These are phyloP conservation scores for Drosophila parabipectinata DNA, from an alignment of 1,140 invertebrate genomes.

Conservation along the genomic window DNA sequence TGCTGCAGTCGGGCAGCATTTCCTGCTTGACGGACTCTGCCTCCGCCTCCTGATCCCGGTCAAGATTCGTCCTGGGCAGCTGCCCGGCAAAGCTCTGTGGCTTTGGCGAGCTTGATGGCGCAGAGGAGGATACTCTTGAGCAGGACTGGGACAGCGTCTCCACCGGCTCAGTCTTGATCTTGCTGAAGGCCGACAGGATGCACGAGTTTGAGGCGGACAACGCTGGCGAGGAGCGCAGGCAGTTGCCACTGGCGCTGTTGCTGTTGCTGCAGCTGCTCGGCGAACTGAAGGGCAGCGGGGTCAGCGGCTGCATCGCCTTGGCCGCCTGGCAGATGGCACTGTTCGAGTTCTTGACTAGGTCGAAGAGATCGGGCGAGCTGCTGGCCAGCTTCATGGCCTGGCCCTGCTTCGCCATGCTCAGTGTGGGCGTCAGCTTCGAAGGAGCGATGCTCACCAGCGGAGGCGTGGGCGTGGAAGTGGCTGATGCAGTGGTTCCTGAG, in stretches of 20 bases:
- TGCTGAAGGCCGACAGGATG: constrained; percentile 66
- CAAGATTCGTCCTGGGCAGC: constrained; percentile 30
- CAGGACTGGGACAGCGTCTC: constrained; percentile 33
- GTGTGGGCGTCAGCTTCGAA: constrained; percentile 62
- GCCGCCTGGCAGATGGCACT: constrained; percentile 70
- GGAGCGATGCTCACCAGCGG: constrained; percentile 70
- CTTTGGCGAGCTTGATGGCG: constrained; percentile 41
- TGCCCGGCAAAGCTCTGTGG: constrained; percentile 67
- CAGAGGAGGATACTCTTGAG: constrained; percentile 11
- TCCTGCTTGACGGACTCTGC: constrained; percentile 44
- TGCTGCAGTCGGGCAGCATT: constrained; percentile 47
- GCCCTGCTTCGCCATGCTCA: constrained; percentile 59
- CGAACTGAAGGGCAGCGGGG: constrained; percentile 59
- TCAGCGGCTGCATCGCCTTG: constrained; percentile 33
- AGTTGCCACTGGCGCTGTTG: constrained; percentile 20
- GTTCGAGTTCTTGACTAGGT: constrained; percentile 80
- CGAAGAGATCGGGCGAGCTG: constrained; percentile 71
- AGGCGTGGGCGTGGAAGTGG: constrained; percentile 48
- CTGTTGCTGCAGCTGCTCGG: constrained; percentile 62
- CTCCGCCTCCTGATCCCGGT: constrained; percentile 1
- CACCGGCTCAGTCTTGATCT: constrained; percentile 62
- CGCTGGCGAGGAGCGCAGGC: constrained; percentile 53
- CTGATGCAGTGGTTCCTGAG: not conserved
- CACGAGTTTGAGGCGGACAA: constrained; percentile 61
- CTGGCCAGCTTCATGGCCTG: constrained; percentile 24